Percentiles rank a stretch among this genome's conserved stretches.
These are phyloP conservation scores for Buathra laborator DNA, from an alignment of 2,888 invertebrate species.

Conservation along the genomic window DNA sequence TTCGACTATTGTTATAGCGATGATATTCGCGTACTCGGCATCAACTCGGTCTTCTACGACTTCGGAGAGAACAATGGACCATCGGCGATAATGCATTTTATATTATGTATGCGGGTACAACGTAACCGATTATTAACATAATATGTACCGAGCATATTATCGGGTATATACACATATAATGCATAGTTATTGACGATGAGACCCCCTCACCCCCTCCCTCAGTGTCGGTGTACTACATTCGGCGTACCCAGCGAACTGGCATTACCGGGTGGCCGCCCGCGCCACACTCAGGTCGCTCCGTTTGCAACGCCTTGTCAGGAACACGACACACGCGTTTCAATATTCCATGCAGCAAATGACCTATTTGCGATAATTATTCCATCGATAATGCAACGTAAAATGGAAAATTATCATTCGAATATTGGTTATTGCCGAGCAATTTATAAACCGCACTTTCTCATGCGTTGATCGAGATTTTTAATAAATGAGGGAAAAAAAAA, in stretches of 20 bases:
- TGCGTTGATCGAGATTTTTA: too few relatives aligned
- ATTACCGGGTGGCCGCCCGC: conserved; percentile 43
- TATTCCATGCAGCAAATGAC: conserved; percentile 57
- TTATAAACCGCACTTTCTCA: too few relatives aligned
- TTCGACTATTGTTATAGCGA: conserved; percentile 26
- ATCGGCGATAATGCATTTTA: conserved; percentile 63
- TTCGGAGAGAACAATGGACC: conserved; percentile 54
- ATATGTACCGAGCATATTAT: conserved; percentile 59
- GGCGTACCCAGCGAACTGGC: conserved; percentile 14
- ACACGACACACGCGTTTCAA: conserved; percentile 53
- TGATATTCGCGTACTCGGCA: not conserved
- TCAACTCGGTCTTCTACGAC: not conserved
- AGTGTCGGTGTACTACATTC: conserved; percentile 21
- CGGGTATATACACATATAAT: conserved; percentile 58
- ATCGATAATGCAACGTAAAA: not conserved
- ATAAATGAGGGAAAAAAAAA: too few relatives aligned
- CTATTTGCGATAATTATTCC: conserved; percentile 58
- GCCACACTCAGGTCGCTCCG: conserved; percentile 8
- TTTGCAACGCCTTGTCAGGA: conserved; percentile 66
- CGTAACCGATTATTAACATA: conserved; percentile 61
- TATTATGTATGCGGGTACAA: conserved; percentile 57
- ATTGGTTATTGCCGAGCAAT: too few relatives aligned
- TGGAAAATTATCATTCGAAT: not conserved
- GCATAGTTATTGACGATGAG: conserved; percentile 58
- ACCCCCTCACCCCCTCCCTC: conserved; percentile 22